phyloP scores from a whole-genome alignment of 2,888 invertebrate species.

The Caenorhabditis macrosperma region DNA sequence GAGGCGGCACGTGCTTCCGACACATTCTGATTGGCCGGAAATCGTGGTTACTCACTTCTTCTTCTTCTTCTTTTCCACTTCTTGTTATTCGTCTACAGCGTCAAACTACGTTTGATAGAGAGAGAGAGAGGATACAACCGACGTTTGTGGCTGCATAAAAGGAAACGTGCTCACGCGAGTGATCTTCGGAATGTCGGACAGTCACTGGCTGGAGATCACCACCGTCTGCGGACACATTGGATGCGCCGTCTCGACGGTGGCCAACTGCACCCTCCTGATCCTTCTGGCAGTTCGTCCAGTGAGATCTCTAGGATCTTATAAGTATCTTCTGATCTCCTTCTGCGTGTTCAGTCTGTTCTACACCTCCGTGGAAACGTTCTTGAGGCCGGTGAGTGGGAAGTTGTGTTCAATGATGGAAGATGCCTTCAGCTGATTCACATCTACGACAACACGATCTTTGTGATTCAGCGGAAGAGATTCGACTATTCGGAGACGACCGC shows the following conservation, averaged over 20 bases:
- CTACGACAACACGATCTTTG: constrained; percentile 50
- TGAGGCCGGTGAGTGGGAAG: constrained; percentile 34
- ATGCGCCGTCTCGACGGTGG: constrained; percentile 23
- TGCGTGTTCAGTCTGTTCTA: constrained; percentile 46
- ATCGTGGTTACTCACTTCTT: no score
- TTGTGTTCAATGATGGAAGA: no score
- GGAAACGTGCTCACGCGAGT: no score
- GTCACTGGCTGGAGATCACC: constrained; percentile 41
- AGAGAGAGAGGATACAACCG: no score
- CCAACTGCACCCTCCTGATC: constrained; percentile 18
- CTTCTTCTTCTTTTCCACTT: no score
- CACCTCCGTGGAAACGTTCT: constrained; percentile 42
- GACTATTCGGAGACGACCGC: constrained; percentile 23
- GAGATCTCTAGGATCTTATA: constrained; percentile 29
- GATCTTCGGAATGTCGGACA: constrained; percentile 26
- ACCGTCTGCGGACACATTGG: constrained; percentile 24
- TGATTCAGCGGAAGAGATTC: constrained; percentile 50
- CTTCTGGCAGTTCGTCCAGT: constrained; percentile 3
- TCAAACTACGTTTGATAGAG: no score
- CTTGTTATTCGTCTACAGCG: no score
- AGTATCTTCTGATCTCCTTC: constrained; percentile 44
- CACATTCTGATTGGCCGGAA: no score
- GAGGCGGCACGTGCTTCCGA: no score
- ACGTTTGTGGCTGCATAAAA: no score
- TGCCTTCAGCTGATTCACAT: constrained; percentile 48